These are phyloP conservation scores for Pyrrhia umbra DNA, from an alignment of 2,888 invertebrate species.

Conservation along the genomic window DNA sequence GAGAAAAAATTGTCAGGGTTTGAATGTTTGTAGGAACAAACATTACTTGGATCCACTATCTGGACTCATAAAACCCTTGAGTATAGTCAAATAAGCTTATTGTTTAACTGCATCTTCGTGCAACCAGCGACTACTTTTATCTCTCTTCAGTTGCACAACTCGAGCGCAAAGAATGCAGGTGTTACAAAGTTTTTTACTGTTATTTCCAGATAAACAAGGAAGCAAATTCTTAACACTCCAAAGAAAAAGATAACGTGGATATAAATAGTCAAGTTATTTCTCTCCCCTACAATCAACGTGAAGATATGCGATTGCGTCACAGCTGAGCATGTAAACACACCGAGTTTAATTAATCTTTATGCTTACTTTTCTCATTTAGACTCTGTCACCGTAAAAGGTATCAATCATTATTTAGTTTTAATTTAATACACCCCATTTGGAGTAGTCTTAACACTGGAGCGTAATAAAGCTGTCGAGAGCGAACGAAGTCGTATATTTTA, in stretches of 20 bases:
- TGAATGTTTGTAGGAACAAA: background rate
- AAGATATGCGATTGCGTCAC: conserved; percentile 47
- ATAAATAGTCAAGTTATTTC: conserved; percentile 29
- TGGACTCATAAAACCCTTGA: background rate
- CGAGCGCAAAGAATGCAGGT: conserved; percentile 39
- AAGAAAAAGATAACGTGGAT: conserved; percentile 47
- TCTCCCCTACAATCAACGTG: conserved; percentile 29
- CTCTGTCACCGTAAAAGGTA: conserved; percentile 49
- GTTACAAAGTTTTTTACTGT: conserved; percentile 40
- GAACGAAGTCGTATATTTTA: conserved; percentile 68
- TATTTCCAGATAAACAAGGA: conserved; percentile 44
- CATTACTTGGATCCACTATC: too few species aligned
- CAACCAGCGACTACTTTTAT: conserved; percentile 20
- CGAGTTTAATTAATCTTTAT: conserved; percentile 37
- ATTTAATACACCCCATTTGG: conserved; percentile 59
- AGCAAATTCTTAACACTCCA: conserved; percentile 33
- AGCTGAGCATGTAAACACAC: conserved; percentile 40
- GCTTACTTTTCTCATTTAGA: conserved; percentile 54
- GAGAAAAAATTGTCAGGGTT: background rate
- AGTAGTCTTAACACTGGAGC: conserved; percentile 52
- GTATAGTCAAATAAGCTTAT: background rate
- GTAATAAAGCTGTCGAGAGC: conserved; percentile 76
- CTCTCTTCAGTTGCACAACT: conserved; percentile 34
- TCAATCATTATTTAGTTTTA: conserved; percentile 64
- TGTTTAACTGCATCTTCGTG: background rate